Evolutionary conservation across 2,113 vertebrate species (phyloP).

Genomic region (Ictidomys tridecemlineatus): DNA sequence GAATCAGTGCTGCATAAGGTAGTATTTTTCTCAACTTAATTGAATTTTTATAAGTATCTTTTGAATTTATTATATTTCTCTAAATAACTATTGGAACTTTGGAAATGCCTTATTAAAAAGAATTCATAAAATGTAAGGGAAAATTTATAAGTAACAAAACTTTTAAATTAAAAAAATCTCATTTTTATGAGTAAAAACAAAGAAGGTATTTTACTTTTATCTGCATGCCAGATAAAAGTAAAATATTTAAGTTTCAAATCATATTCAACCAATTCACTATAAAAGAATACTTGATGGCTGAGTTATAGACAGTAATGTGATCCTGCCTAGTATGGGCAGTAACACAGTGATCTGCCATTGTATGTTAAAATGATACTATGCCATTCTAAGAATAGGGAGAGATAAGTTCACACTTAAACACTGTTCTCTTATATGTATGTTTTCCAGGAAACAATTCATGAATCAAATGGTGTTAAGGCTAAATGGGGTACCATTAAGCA

Average conservation of each 20-base stretch:
- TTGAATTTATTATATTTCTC: not conserved
- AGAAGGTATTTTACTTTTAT: no score
- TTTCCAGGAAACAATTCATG: not conserved
- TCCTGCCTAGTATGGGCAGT: not conserved
- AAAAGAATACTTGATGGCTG: not conserved
- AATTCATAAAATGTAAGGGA: not conserved
- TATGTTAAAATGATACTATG: not conserved
- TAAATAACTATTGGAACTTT: not conserved
- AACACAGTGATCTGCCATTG: not conserved
- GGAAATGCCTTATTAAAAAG: not conserved
- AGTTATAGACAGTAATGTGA: not conserved
- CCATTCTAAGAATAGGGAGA: not conserved
- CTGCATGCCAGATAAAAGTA: not conserved
- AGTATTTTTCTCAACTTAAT: not conserved
- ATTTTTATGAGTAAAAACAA: not conserved
- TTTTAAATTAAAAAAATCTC: not conserved
- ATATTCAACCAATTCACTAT: not conserved
- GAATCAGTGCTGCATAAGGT: not conserved
- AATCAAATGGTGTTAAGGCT: not conserved
- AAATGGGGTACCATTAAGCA: not conserved
- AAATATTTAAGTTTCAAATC: not conserved
- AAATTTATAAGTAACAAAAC: not conserved
- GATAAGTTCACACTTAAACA: not conserved
- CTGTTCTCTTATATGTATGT: not conserved
- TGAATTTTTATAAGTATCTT: not conserved